Conservation (phyloP, 1,140 invertebrate genomes). For the Diorhabda carinulata region DNA sequence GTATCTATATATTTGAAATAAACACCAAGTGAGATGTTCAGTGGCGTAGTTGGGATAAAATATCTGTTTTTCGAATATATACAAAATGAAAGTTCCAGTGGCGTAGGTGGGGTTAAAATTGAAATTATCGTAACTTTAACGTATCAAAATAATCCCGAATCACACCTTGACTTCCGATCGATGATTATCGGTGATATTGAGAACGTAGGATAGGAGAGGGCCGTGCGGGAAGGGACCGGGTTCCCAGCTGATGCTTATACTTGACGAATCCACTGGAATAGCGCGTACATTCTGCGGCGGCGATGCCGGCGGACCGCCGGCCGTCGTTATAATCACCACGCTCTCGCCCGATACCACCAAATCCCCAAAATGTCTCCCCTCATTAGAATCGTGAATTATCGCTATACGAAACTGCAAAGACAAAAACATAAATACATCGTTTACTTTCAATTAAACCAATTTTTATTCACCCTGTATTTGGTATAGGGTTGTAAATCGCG, state of each 20-base stretch:
- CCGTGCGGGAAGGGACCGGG: constrained; percentile 83
- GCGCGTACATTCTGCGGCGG: constrained; percentile 68
- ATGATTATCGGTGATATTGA: constrained; percentile 62
- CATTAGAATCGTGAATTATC: constrained; percentile 60
- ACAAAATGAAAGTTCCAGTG: too few relatives aligned
- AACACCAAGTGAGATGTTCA: too few relatives aligned
- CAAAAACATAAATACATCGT: not conserved
- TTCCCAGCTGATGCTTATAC: constrained; percentile 83
- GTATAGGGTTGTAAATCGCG: constrained; percentile 80
- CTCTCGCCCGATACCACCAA: constrained; percentile 76
- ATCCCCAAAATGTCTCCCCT: constrained; percentile 53
- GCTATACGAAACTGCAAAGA: constrained; percentile 76
- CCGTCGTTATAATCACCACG: constrained; percentile 73
- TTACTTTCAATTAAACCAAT: constrained; percentile 4
- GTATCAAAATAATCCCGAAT: constrained; percentile 5
- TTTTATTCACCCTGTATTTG: constrained; percentile 71
- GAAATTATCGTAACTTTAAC: not conserved
- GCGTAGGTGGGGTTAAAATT: too few relatives aligned
- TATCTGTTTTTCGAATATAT: not conserved
- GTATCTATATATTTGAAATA: too few relatives aligned
- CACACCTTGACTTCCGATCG: constrained; percentile 63
- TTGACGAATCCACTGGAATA: constrained; percentile 75
- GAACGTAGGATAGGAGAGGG: constrained; percentile 77
- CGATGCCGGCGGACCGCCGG: constrained; percentile 68
- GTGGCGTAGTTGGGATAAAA: constrained; percentile 3